Conservation (phyloP, 2,113 vertebrate genomes). For the Progne subis region DNA sequence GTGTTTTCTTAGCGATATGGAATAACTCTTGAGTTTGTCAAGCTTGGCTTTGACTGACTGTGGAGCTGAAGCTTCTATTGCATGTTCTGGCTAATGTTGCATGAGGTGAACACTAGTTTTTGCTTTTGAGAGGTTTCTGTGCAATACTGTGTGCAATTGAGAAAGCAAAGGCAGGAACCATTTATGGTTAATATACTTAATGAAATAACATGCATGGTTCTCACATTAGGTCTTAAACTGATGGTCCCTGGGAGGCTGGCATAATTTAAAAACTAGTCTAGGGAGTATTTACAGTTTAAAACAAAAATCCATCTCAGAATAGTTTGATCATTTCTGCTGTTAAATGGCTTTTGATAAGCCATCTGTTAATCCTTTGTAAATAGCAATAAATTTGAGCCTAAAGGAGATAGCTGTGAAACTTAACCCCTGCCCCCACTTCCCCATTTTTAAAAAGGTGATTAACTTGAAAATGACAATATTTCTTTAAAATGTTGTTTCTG, state of each 20-base stretch:
- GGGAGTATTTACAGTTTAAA: constrained; percentile 28
- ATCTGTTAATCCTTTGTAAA: constrained; percentile 43
- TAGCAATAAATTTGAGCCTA: constrained; percentile 35
- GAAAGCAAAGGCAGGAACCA: background rate
- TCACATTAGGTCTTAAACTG: constrained; percentile 13
- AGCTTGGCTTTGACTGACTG: background rate
- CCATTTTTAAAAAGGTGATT: background rate
- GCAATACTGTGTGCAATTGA: background rate
- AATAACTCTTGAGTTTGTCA: constrained; percentile 1
- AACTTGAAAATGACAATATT: constrained; percentile 13
- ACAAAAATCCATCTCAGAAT: background rate
- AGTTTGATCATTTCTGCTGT: constrained; percentile 36
- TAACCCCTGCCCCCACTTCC: background rate
- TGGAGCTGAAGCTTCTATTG: background rate
- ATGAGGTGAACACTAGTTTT: background rate
- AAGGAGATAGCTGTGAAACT: constrained; percentile 19
- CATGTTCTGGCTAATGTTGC: background rate
- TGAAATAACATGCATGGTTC: background rate
- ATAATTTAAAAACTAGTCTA: constrained; percentile 40
- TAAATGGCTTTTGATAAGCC: constrained; percentile 53
- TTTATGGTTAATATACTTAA: constrained; percentile 13
- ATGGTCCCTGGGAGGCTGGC: constrained; percentile 39
- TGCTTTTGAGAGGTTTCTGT: background rate
- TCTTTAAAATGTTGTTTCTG: constrained; percentile 1
- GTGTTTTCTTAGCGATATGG: background rate